Evolutionary conservation across 2,797 vertebrate species (phyloP).

Genomic region (Crocidura indochinensis): DNA sequence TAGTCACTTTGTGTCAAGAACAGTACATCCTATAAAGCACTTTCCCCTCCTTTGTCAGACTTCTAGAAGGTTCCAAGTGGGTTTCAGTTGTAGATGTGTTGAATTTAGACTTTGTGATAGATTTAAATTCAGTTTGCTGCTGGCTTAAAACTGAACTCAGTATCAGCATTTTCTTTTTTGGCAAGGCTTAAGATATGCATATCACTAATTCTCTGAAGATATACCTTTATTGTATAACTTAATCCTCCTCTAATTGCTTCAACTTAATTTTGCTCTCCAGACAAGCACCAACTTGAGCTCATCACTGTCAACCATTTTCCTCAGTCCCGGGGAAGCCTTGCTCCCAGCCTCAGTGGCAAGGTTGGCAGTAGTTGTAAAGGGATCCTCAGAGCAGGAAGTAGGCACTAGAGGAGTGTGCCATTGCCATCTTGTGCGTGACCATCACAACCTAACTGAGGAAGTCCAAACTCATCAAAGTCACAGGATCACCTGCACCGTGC

Average conservation of each 20-base stretch:
- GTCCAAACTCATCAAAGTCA: no score
- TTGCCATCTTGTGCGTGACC: no score
- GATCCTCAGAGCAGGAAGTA: no score
- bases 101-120: slow-evolving; percentile 10
- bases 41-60: background rate
- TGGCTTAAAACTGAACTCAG: background rate
- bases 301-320: background rate
- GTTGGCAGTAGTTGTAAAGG: no score
- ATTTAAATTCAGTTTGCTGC: slow-evolving; percentile 28
- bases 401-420: no score
- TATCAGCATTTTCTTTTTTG: slow-evolving; percentile 56
- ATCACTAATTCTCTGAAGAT: slow-evolving; percentile 37
- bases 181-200: background rate
- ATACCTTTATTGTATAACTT: slow-evolving; percentile 21
- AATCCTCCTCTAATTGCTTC: background rate
- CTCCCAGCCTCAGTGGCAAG: background rate
- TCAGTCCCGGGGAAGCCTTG: background rate
- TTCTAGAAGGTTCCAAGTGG: background rate
- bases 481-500: no score
- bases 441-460: no score
- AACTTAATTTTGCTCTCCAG: slow-evolving; percentile 22
- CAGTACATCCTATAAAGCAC: slow-evolving; percentile 12
- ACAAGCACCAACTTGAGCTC: background rate
- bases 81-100: background rate
- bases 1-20: slow-evolving; percentile 60